phyloP scores from a whole-genome alignment of 1,140 invertebrate species.

The Bombus turneri region DNA sequence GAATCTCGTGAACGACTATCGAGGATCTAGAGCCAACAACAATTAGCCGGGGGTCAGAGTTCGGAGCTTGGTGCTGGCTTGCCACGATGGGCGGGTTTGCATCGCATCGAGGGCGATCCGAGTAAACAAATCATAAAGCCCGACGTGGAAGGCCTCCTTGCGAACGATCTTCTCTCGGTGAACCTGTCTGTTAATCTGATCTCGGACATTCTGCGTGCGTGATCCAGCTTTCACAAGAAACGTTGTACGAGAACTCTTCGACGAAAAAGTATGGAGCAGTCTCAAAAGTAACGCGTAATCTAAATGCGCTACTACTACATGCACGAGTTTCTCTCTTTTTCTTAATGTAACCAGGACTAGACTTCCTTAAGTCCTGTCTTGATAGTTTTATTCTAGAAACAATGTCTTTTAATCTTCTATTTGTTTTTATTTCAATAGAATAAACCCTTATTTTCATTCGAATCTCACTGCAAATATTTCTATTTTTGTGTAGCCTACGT shows the following conservation, averaged over 20 bases:
- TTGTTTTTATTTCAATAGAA: too few relatives aligned
- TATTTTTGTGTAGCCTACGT: not conserved
- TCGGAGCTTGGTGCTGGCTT: conserved; percentile 71
- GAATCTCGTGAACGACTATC: conserved; percentile 70
- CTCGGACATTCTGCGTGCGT: conserved; percentile 16
- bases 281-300: not conserved
- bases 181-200: conserved; percentile 25
- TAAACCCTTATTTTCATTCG: too few relatives aligned
- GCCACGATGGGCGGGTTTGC: conserved; percentile 71
- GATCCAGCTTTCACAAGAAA: not conserved
- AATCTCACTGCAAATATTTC: too few relatives aligned
- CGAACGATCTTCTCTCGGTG: conserved; percentile 18
- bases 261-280: not conserved
- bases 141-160: conserved; percentile 43
- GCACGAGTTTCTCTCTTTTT: not conserved
- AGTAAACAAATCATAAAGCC: conserved; percentile 80
- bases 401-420: not conserved
- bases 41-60: conserved; percentile 82
- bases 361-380: too few relatives aligned
- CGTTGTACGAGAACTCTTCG: not conserved
- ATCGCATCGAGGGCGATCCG: conserved; percentile 75
- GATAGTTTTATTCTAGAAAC: not conserved
- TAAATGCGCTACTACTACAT: too few relatives aligned
- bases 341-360: too few relatives aligned
- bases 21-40: conserved; percentile 81